Evolutionary conservation across 2,113 vertebrate species (phyloP).

Genomic region (Tylochromis polylepis): DNA sequence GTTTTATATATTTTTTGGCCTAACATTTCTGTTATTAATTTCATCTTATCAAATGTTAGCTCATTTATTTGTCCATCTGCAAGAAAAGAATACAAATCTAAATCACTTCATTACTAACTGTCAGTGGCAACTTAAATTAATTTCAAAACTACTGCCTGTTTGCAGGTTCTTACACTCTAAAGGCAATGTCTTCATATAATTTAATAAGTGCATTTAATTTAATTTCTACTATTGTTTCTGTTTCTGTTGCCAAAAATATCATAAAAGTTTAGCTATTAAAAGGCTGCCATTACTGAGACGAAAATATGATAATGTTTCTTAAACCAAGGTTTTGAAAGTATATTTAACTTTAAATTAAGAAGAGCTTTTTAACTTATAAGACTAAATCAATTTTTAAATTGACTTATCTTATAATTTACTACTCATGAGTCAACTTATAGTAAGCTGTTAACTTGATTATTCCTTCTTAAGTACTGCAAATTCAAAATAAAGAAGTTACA

Average conservation of each 20-base stretch:
- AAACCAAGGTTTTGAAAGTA: background rate
- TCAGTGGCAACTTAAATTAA: background rate
- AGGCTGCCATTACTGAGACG: background rate
- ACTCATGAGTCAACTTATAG: background rate
- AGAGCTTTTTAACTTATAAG: background rate
- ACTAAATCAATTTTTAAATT: background rate
- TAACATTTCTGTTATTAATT: background rate
- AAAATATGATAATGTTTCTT: background rate
- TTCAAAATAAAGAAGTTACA: background rate
- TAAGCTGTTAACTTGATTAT: background rate
- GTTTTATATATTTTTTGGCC: background rate
- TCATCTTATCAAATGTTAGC: background rate
- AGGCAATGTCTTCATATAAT: background rate
- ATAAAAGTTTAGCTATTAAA: background rate
- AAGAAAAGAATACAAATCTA: background rate
- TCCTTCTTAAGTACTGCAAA: background rate
- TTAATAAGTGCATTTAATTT: background rate
- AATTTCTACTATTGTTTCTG: background rate
- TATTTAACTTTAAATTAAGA: background rate
- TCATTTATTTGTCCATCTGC: background rate
- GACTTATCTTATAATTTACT: background rate
- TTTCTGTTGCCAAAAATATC: background rate
- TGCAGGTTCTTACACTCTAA: background rate
- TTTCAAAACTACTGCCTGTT: background rate
- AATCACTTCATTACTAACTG: background rate